Base-by-base conservation (phyloP, 2,888 invertebrate genomes). In the Hypselothyrea guttata region DNA sequence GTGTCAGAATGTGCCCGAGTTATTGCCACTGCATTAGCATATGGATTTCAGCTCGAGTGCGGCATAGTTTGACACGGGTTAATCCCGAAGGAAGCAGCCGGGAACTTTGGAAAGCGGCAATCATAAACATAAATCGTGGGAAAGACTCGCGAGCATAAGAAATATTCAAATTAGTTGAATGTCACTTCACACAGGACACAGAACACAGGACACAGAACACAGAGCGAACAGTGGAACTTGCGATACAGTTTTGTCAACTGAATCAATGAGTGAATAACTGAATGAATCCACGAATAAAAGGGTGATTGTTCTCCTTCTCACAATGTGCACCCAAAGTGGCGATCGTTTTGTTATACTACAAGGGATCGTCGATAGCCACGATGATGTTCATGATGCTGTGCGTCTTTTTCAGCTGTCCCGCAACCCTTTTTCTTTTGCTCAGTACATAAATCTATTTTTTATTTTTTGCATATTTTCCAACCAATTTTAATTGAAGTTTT, bases 121-220 rank as follows among this genome's bases (percentile, higher is more conserved):
- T 71, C 71, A 71, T 75, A 74, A 74, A 33, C 75, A 77, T 77
- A 77, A 81, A 77, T 78, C 78, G 78, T 78, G 78, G 78, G 78
- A 78, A 78, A 74, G 59, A 41, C 44, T 48, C n/a, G 27, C 18
- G 16, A 51, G 22, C 37, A 34, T 18, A 52, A 48, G 42, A 44
- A 76, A 78, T 81, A 78, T 78, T 78, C 62, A 78, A 78, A 78
- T 78, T 71, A 81, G 78, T 58, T n/a, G 81, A 77, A 78, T 78
- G 77, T 78, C 79, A 77, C 75, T 72, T 72, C 75, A 70, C n/a
- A 15, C 54, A 48, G 46, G 46, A 54, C 54, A 44, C 60, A 53
- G 72, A 58, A 61, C 58, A 58, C 13, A 54, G 44, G 38, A 38
- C 13, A 18, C 34, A 49, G 52, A 45, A 59, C 56, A 56, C 44